A percentile compares a stretch with the other conserved stretches of the same genome.
Evolutionary conservation across 2,113 vertebrate species (phyloP).

Genomic region (Eleginops maclovinus): DNA sequence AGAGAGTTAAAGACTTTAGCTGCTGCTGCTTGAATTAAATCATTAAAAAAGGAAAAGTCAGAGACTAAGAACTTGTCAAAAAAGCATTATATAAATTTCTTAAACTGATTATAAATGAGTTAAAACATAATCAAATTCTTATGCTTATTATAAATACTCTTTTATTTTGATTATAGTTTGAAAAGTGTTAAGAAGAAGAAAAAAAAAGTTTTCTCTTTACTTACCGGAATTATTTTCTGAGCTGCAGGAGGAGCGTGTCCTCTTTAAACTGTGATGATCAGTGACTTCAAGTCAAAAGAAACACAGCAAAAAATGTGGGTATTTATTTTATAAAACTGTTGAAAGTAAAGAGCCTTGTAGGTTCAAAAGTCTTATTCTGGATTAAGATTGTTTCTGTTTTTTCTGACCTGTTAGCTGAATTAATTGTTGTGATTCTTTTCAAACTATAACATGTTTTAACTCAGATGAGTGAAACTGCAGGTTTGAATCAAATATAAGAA

Average conservation of each 20-base stretch:
- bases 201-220: neutral
- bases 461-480: neutral
- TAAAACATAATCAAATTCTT: neutral
- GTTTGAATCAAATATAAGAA: conserved; percentile 13
- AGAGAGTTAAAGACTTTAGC: conserved; percentile 66
- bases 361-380: neutral
- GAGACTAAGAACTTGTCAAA: conserved; percentile 36
- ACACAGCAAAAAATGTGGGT: neutral
- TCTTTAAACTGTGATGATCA: neutral
- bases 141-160: neutral
- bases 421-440: neutral
- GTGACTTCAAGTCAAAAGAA: neutral
- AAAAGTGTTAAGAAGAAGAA: too few species aligned
- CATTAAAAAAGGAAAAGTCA: conserved; percentile 29
- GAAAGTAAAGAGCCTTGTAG: neutral
- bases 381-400: neutral
- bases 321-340: neutral
- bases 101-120: conserved; percentile 19
- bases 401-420: neutral
- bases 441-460: conserved; percentile 13
- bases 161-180: neutral
- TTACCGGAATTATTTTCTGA: neutral
- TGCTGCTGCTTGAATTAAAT: conserved; percentile 59
- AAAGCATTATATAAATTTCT: conserved; percentile 35
- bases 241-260: conserved; percentile 11